Base-by-base conservation (phyloP, 64 coral and sea anemone species). In the Actinia equina region DNA sequence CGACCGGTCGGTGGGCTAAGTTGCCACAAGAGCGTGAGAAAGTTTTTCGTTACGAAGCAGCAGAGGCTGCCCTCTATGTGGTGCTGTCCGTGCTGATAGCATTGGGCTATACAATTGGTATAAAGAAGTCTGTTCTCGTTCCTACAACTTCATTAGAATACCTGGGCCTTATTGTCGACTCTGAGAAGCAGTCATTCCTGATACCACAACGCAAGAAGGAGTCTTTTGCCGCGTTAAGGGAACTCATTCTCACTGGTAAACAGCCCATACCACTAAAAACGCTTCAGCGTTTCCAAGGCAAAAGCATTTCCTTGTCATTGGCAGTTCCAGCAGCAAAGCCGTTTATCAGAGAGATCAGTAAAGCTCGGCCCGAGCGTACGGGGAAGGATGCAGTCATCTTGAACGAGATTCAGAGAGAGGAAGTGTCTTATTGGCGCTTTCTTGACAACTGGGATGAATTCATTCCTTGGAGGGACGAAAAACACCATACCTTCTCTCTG, bases 401-500 rank as follows among this genome's bases (percentile, higher is more conserved):
- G 26, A 64, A 49, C 37, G 58, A 80, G 11, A 2, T 43, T 19
- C 77, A 79, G 43, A 74, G 62, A 51, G 77, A 83, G 62, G 91
- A 93, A 41, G 5, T 89, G 17, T 76, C 45, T 3, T 54, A 89
- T 86, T 89, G 82, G 91, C 67, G 59, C 23, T 88, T 92, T 45
- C 63, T 92, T 16, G 91, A 92, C n/a, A 12, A 63, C 6, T 86
- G 89, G 89, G 15, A 65, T 49, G 51, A 43, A 16, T 55, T 13
- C 15, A 8, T 91, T 52, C 89, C 88, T 10, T 89, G 88, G 88
- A 83, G 61, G 17, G 88, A 89, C n/a, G 88, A 89, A 55, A 89
- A 84, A 70, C 67, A 89, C 52, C 8, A 84, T 22, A 67, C 44
- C 13, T 18, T 89, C 5, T 74, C 79, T 13, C 57, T 89, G 10